Conservation (phyloP, 2,113 vertebrate genomes). For the Empidonax alnorum region DNA sequence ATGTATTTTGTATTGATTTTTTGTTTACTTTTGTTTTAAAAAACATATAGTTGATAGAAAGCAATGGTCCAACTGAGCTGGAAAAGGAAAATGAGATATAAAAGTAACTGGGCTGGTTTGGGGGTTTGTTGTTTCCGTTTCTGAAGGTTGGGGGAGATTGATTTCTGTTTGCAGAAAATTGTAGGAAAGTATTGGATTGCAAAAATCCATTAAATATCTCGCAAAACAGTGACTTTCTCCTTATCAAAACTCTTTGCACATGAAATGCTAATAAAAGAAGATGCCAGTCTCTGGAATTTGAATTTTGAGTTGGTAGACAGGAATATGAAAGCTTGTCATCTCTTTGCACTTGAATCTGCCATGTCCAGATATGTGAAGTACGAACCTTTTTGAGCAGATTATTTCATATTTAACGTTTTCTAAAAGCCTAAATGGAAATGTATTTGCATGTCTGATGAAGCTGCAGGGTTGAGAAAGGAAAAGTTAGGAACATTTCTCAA, state of each 20-base stretch:
- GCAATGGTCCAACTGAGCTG: not conserved
- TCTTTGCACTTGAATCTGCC: constrained; percentile 67
- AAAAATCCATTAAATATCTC: constrained; percentile 70
- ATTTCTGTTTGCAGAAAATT: constrained; percentile 50
- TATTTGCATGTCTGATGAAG: constrained; percentile 64
- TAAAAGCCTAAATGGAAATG: constrained; percentile 27
- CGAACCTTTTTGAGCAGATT: constrained; percentile 47
- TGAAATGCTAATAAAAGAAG: constrained; percentile 75
- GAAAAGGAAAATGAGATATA: not conserved
- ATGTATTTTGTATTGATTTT: not conserved
- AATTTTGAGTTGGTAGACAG: constrained; percentile 77
- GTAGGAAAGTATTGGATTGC: constrained; percentile 57
- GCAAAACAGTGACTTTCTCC: constrained; percentile 61
- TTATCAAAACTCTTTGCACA: constrained; percentile 74
- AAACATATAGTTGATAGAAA: not conserved
- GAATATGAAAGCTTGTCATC: constrained; percentile 78
- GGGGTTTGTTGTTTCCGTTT: not conserved
- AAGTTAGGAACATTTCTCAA: not conserved
- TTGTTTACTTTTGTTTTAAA: not conserved
- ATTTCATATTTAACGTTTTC: constrained; percentile 21
- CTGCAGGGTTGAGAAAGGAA: not conserved
- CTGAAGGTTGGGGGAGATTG: constrained; percentile 58
- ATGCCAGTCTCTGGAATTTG: constrained; percentile 77
- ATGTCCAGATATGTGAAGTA: constrained; percentile 70
- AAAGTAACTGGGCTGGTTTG: not conserved